Conservation (phyloP, 1,140 invertebrate species). For the Alviniconcha marisindica region DNA sequence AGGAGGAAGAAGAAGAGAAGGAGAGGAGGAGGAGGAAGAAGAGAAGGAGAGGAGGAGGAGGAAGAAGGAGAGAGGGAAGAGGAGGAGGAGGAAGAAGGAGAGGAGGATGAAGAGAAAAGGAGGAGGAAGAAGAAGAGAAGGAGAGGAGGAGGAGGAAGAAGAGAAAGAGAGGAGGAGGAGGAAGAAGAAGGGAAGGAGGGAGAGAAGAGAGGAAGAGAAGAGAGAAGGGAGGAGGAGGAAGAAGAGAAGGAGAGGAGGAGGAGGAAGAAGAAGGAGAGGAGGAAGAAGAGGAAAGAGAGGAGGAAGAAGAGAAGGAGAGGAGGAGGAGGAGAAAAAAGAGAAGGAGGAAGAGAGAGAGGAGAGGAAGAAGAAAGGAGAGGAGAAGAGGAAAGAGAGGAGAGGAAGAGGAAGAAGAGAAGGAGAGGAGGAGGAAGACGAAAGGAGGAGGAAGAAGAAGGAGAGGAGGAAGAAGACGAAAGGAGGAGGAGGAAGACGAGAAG, state of each 20-base stretch:
- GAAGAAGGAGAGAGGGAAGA: background rate
- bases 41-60: background rate
- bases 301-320: background rate
- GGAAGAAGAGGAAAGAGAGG: background rate
- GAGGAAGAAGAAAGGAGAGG: background rate
- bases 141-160: background rate
- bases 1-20: background rate
- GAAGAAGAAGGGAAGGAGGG: background rate
- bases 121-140: background rate
- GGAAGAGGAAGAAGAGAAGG: background rate
- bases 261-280: background rate
- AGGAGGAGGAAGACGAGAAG: background rate
- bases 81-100: no score
- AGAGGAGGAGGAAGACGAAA: background rate
- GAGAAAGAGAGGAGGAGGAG: background rate
- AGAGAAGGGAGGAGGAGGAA: background rate
- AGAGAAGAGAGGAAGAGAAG: background rate
- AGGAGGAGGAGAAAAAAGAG: background rate
- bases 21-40: background rate
- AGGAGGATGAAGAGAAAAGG: background rate
- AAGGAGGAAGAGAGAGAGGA: background rate
- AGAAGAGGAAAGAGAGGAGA: background rate
- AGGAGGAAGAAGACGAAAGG: background rate
- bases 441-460: constrained; percentile 4
- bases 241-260: background rate